phyloP scores from a whole-genome alignment of 2,113 vertebrate genomes.

The Tetraodon nigroviridis region DNA sequence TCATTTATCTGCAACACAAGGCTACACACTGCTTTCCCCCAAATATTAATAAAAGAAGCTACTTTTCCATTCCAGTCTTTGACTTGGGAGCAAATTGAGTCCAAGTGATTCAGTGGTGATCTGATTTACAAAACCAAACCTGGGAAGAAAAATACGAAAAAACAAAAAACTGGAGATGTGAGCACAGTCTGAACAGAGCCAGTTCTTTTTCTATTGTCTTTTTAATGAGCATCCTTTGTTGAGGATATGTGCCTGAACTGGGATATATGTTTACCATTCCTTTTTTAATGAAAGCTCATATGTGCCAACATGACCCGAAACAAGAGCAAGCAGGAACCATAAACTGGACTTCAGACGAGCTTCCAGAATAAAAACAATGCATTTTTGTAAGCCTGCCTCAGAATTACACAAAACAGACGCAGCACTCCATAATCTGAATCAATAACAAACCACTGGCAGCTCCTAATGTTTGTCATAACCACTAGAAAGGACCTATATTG shows the following conservation, averaged over 20 bases:
- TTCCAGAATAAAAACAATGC: slow-evolving; percentile 25
- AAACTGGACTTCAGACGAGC: slow-evolving; percentile 5
- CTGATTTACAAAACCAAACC: too few relatives aligned
- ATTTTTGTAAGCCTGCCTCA: slow-evolving; percentile 17
- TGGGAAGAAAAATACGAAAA: too few relatives aligned
- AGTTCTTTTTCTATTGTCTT: too few relatives aligned
- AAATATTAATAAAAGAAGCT: too few relatives aligned
- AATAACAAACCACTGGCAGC: slow-evolving; percentile 5
- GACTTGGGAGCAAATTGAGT: too few relatives aligned
- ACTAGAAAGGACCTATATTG: slow-evolving; percentile 35
- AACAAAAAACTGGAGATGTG: too few relatives aligned
- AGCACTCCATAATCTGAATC: slow-evolving; percentile 2
- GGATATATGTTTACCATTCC: neutral
- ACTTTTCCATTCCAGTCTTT: too few relatives aligned
- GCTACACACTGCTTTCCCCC: too few relatives aligned
- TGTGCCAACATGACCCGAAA: slow-evolving; percentile 1
- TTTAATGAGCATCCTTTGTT: too few relatives aligned
- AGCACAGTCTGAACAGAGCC: too few relatives aligned
- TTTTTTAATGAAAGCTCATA: neutral
- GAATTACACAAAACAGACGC: slow-evolving; percentile 20
- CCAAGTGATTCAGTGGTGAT: too few relatives aligned
- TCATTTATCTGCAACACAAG: too few relatives aligned
- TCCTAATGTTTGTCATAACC: slow-evolving; percentile 33
- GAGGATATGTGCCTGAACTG: neutral
- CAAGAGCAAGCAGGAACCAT: slow-evolving; percentile 20